Evolutionary conservation across 1,140 invertebrate species (phyloP).

Genomic region (Drosophila santomea): DNA sequence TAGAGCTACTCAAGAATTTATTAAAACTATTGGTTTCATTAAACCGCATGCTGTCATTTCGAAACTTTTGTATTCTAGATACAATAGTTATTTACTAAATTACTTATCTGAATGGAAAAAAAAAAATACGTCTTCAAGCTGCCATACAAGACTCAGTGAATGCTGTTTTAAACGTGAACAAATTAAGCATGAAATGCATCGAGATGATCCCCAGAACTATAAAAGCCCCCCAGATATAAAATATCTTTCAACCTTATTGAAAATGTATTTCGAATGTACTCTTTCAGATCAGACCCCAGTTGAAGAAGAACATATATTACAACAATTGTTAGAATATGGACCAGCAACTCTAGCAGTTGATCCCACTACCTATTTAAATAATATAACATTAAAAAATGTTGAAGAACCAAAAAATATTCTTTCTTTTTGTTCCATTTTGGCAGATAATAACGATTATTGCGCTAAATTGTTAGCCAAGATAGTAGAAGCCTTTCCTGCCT

Average conservation of each 20-base stretch:
- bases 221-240: conserved; percentile 6
- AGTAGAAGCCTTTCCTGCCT: conserved; percentile 9
- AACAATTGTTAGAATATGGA: conserved; percentile 44
- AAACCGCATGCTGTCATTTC: conserved; percentile 62
- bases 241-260: conserved; percentile 19
- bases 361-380: conserved; percentile 12
- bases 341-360: conserved; percentile 12
- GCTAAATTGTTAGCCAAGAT: conserved; percentile 23
- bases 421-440: conserved; percentile 51
- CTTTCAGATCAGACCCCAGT: background rate
- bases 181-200: conserved; percentile 12
- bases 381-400: conserved; percentile 17
- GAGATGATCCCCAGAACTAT: background rate
- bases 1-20: conserved; percentile 52
- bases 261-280: conserved; percentile 8
- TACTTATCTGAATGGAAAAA: conserved; percentile 47
- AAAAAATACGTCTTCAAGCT: conserved; percentile 4
- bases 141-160: conserved; percentile 36
- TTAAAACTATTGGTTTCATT: conserved; percentile 55
- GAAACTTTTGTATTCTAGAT: conserved; percentile 49
- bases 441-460: conserved; percentile 35
- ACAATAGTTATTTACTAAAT: conserved; percentile 44
- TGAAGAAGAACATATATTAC: conserved; percentile 36
- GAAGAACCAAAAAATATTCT: conserved; percentile 36
- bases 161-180: conserved; percentile 47